These are phyloP conservation scores for Phyllostomus hastatus DNA, from an alignment of 2,113 vertebrate species.

Conservation along the genomic window DNA sequence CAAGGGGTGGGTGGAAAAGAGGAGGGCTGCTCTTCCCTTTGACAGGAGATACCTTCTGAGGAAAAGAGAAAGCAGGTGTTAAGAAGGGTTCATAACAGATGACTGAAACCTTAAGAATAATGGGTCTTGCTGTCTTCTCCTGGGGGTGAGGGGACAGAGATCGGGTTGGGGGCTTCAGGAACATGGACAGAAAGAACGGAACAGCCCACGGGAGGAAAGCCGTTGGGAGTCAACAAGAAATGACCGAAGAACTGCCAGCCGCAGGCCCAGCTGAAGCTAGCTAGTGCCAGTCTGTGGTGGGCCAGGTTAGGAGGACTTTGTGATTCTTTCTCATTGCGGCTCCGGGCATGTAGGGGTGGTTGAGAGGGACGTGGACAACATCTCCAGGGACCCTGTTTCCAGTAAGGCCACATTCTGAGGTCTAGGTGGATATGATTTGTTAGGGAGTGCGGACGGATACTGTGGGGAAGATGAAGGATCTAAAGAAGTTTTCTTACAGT, in stretches of 20 bases:
- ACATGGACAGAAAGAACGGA: background rate
- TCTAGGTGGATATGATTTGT: background rate
- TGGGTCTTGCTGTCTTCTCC: background rate
- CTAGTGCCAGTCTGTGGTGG: background rate
- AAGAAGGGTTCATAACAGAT: background rate
- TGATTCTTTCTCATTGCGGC: background rate
- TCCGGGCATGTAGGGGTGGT: background rate
- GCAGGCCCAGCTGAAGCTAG: background rate
- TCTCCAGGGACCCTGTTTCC: background rate
- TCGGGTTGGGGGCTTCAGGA: background rate
- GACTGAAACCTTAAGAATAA: background rate
- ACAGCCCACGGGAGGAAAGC: background rate
- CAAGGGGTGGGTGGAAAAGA: background rate
- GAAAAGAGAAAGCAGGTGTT: background rate
- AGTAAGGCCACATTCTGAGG: background rate
- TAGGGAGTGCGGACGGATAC: background rate
- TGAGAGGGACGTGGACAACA: background rate
- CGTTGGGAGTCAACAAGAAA: background rate
- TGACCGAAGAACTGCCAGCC: background rate
- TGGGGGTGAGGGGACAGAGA: background rate
- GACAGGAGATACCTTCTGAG: background rate
- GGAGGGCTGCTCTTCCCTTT: background rate
- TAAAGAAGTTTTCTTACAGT: background rate
- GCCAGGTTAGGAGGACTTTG: background rate
- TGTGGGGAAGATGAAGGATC: background rate